Conservation (phyloP, 2,797 vertebrate genomes). For the Muscicapa striata region DNA sequence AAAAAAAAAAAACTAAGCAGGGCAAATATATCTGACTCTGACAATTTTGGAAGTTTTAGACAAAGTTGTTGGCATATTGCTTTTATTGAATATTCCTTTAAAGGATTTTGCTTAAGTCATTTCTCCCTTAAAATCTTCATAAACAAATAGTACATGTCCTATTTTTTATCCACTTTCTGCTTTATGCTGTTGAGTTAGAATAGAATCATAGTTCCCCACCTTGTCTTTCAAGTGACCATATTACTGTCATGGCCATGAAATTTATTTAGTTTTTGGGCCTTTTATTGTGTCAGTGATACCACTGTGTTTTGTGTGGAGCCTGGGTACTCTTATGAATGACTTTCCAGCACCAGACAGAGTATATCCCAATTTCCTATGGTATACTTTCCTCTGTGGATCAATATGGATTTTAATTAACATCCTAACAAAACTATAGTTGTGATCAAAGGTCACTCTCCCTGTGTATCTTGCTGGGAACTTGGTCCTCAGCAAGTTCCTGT, state of each 20-base stretch:
- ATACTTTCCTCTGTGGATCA: slow-evolving; percentile 52
- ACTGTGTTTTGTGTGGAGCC: slow-evolving; percentile 1
- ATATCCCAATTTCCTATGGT: slow-evolving; percentile 44
- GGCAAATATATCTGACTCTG: not conserved
- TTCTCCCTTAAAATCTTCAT: slow-evolving; percentile 19
- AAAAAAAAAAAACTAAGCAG: not conserved
- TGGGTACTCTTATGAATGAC: slow-evolving; percentile 8
- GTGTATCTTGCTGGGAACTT: slow-evolving; percentile 61
- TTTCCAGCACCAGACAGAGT: not conserved
- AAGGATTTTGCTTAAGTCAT: slow-evolving; percentile 11
- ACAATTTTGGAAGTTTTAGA: not conserved
- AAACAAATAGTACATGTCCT: not conserved
- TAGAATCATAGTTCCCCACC: slow-evolving; percentile 1
- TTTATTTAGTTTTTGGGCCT: not conserved
- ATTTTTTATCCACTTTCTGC: slow-evolving; percentile 1
- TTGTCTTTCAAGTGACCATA: slow-evolving; percentile 24
- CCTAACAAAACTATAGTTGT: slow-evolving; percentile 55
- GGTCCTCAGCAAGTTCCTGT: slow-evolving; percentile 40
- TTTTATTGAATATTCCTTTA: not conserved
- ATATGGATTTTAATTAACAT: slow-evolving; percentile 72
- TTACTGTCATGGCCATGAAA: not conserved
- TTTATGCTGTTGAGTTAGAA: not conserved
- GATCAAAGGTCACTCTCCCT: slow-evolving; percentile 50
- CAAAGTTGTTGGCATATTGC: not conserved
- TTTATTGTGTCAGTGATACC: slow-evolving; percentile 9